Conservation (phyloP, 2,888 invertebrate species). For the Tromatobia lineatoria region DNA sequence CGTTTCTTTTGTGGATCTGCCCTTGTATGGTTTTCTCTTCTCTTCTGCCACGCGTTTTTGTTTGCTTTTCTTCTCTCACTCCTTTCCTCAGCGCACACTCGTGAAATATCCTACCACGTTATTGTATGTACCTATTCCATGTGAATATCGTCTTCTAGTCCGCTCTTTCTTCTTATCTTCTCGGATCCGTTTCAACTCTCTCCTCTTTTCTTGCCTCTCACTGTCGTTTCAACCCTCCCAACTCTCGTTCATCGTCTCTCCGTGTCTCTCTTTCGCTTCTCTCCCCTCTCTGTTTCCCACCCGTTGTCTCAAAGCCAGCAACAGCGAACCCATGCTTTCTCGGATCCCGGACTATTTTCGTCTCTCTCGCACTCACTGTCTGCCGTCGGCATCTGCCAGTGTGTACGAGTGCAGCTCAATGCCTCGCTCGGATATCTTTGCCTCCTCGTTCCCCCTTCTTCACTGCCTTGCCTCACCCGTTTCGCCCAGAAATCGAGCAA, state of each 20-base stretch:
- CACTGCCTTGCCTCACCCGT: constrained; percentile 34
- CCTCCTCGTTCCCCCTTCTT: constrained; percentile 63
- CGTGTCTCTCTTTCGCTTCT: constrained; percentile 8
- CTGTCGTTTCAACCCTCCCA: constrained; percentile 32
- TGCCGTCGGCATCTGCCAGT: constrained; percentile 64
- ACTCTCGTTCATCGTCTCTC: constrained; percentile 44
- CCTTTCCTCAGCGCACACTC: constrained; percentile 45
- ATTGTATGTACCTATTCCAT: constrained; percentile 64
- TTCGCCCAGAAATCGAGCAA: constrained; percentile 67
- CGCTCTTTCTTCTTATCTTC: constrained; percentile 65
- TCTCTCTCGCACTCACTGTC: constrained; percentile 56
- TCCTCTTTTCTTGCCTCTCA: constrained; percentile 31
- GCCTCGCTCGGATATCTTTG: constrained; percentile 64
- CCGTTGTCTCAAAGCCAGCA: constrained; percentile 54
- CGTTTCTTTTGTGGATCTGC: constrained; percentile 41
- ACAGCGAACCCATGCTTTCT: constrained; percentile 59
- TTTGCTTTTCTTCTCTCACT: constrained; percentile 42
- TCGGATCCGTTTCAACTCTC: constrained; percentile 62
- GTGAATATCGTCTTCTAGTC: constrained; percentile 54
- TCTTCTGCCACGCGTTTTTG: constrained; percentile 21
- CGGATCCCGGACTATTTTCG: constrained; percentile 51
- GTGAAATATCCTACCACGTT: constrained; percentile 65
- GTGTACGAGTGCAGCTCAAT: constrained; percentile 58
- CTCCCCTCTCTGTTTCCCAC: constrained; percentile 34
- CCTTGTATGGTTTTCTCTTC: constrained; percentile 50